These are phyloP conservation scores for Nettapus auritus DNA, from an alignment of 2,113 vertebrate genomes.

Conservation along the genomic window DNA sequence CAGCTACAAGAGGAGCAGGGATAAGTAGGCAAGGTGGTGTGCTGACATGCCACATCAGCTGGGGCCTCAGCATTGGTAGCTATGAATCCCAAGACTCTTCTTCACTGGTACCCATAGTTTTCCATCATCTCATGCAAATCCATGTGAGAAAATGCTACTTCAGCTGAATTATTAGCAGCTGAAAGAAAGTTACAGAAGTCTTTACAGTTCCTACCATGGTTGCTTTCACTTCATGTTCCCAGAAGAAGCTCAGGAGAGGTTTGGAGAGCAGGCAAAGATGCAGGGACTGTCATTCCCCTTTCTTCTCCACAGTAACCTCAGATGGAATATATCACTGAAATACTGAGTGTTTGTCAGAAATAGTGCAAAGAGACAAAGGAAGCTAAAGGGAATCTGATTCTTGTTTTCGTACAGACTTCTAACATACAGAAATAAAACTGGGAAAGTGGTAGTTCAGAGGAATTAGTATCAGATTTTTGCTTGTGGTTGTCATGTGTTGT, in stretches of 20 bases:
- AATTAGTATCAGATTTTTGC: neutral
- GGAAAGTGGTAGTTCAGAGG: neutral
- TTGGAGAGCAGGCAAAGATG: neutral
- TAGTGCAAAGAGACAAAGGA: neutral
- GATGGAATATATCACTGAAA: neutral
- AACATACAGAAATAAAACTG: neutral
- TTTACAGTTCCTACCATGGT: neutral
- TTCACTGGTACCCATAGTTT: neutral
- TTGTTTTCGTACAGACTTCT: neutral
- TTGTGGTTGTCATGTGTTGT: neutral
- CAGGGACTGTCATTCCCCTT: neutral
- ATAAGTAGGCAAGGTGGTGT: neutral
- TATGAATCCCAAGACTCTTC: neutral
- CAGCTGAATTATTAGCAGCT: neutral
- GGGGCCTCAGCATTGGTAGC: neutral
- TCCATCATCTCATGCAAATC: neutral
- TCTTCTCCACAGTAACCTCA: neutral
- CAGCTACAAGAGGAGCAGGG: neutral
- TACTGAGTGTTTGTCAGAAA: fast-evolving
- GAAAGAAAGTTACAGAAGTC: neutral
- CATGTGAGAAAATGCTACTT: neutral
- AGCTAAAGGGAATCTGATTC: neutral
- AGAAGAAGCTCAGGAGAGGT: neutral
- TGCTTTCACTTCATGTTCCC: neutral
- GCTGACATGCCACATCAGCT: neutral